Evolutionary conservation across 2,888 invertebrate species (phyloP).

Genomic region (Leucozona laternaria): DNA sequence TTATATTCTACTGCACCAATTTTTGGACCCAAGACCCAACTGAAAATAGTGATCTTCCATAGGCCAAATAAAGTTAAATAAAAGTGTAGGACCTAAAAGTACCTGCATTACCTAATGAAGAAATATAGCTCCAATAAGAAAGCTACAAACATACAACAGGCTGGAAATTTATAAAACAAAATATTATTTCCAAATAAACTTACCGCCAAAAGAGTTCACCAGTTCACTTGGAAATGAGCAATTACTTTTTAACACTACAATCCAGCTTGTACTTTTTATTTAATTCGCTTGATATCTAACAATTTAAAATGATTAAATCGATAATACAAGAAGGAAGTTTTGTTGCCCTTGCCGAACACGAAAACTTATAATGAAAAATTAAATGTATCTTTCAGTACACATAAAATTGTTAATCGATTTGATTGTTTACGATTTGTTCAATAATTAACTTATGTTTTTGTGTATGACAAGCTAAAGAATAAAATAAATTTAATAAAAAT

Average conservation of each 20-base stretch:
- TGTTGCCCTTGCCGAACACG: neutral
- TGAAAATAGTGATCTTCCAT: too few relatives aligned
- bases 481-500: slow-evolving; percentile 2
- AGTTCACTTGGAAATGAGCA: neutral
- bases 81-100: too few relatives aligned
- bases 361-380: neutral
- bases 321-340: slow-evolving; percentile 9
- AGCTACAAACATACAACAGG: neutral
- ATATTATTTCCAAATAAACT: neutral
- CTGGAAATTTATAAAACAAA: neutral
- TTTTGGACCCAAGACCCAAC: too few relatives aligned
- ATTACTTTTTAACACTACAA: neutral
- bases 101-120: too few relatives aligned
- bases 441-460: neutral
- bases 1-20: too few relatives aligned
- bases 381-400: neutral
- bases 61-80: too few relatives aligned
- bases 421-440: neutral
- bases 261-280: neutral
- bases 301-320: slow-evolving; percentile 31
- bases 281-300: slow-evolving; percentile 14
- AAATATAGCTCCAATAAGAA: neutral
- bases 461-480: neutral
- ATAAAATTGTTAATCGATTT: neutral
- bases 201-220: slow-evolving; percentile 3